Evolutionary conservation across 2,113 vertebrate species (phyloP).

Genomic region (Lethenteron camtschaticum): DNA sequence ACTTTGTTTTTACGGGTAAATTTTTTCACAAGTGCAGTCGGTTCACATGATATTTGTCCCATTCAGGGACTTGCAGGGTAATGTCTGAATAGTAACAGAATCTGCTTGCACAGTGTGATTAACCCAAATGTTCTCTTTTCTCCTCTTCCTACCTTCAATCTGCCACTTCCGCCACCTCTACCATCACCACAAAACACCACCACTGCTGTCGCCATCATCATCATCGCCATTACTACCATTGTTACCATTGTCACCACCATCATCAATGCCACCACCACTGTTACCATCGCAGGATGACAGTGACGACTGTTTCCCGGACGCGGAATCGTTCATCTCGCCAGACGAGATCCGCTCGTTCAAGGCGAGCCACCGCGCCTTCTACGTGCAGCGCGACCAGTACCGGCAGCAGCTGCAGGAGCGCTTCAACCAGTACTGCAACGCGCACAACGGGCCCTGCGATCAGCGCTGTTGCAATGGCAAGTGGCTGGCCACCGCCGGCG

Average conservation of each 20-base stretch:
- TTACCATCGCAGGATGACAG: not conserved
- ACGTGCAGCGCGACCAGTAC: conserved; percentile 1
- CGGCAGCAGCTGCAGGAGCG: conserved; percentile 4
- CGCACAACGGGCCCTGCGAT: not conserved
- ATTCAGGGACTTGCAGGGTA: no score
- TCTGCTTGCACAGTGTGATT: no score
- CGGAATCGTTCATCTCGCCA: conserved; percentile 1
- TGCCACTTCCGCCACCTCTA: no score
- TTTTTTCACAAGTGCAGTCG: no score
- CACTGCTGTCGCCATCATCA: no score
- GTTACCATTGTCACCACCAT: not conserved
- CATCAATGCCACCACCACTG: not conserved
- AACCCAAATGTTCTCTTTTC: no score
- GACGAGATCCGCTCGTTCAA: conserved; percentile 5
- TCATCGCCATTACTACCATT: not conserved
- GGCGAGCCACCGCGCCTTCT: conserved; percentile 1
- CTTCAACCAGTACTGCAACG: conserved; percentile 4
- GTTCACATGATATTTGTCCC: no score
- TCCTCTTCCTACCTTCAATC: no score
- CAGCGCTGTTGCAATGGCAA: not conserved
- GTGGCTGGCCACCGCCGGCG: not conserved
- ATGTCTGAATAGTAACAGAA: no score
- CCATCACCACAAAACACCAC: no score
- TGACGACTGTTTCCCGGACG: not conserved
- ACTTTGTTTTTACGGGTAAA: no score